A percentile compares a stretch with the other conserved stretches of the same genome.
Evolutionary conservation across 2,797 vertebrate genomes (phyloP).

Genomic region (Falco berigora): DNA sequence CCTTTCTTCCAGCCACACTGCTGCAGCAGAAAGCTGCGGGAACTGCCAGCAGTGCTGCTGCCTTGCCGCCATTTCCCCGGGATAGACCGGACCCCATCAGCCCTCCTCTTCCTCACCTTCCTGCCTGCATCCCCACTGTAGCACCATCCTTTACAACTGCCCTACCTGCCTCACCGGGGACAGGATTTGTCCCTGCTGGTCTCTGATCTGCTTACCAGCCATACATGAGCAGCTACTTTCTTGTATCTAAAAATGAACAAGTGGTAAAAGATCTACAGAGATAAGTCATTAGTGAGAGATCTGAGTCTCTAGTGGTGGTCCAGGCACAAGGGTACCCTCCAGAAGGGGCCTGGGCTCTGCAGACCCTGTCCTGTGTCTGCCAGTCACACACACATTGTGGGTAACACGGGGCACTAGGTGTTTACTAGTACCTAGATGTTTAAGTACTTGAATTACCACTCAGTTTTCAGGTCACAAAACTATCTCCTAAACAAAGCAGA

Average conservation of each 20-base stretch:
- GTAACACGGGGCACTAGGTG: background rate
- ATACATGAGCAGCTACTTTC: background rate
- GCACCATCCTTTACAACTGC: accelerated
- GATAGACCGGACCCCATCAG: accelerated
- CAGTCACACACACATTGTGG: accelerated
- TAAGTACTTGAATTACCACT: background rate
- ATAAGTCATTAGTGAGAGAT: background rate
- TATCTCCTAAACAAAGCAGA: background rate
- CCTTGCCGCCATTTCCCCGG: accelerated
- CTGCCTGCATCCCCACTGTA: accelerated
- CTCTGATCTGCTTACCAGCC: background rate
- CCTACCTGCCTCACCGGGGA: background rate
- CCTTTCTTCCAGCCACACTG: background rate
- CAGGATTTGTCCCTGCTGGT: background rate
- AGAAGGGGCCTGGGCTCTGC: background rate
- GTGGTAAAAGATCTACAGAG: background rate
- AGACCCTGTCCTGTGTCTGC: background rate
- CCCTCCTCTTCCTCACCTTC: background rate
- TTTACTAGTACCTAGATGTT: background rate
- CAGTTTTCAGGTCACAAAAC: background rate
- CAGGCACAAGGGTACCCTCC: background rate
- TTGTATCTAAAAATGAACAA: background rate
- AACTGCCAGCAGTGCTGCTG: background rate
- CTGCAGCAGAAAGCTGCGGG: background rate
- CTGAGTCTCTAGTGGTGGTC: background rate